A percentile compares a stretch with the other conserved stretches of the same genome.
Evolutionary conservation across 2,888 invertebrate species (phyloP).

Genomic region (Torymus aiolomorphi): DNA sequence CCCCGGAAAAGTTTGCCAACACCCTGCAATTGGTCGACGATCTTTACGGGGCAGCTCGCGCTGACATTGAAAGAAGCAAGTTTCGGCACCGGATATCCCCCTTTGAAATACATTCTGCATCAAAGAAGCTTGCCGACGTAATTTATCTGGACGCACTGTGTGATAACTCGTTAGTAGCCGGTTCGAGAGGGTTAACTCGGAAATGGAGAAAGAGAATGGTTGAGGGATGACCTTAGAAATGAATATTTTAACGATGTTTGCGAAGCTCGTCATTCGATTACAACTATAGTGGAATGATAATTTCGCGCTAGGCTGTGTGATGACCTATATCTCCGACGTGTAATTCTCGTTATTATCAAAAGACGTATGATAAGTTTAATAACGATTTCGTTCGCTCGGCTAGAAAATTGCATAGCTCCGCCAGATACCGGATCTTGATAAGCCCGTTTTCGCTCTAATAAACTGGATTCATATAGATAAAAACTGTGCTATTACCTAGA

Average conservation of each 20-base stretch:
- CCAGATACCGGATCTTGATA: not conserved
- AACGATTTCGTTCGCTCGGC: conserved; percentile 4
- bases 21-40: conserved; percentile 3
- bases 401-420: conserved; percentile 1
- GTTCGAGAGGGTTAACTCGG: too few relatives aligned
- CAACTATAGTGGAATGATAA: not conserved
- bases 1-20: conserved; percentile 1
- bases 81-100: too few relatives aligned
- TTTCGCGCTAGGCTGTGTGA: not conserved
- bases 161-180: too few relatives aligned
- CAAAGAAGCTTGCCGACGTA: too few relatives aligned
- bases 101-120: too few relatives aligned
- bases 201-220: too few relatives aligned
- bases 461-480: not conserved
- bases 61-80: too few relatives aligned
- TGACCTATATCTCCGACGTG: not conserved
- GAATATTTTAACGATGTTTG: not conserved
- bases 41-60: not conserved
- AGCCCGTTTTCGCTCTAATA: conserved; percentile 7
- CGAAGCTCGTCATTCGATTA: not conserved
- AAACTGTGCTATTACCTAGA: too few relatives aligned
- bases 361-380: conserved; percentile 2
- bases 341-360: conserved; percentile 12
- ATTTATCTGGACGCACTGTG: too few relatives aligned
- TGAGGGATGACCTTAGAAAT: too few relatives aligned